Evolutionary conservation across 2,888 invertebrate genomes (phyloP), one percentile per base, ranked within the genome.

Genomic region (Pollenia angustigena): DNA sequence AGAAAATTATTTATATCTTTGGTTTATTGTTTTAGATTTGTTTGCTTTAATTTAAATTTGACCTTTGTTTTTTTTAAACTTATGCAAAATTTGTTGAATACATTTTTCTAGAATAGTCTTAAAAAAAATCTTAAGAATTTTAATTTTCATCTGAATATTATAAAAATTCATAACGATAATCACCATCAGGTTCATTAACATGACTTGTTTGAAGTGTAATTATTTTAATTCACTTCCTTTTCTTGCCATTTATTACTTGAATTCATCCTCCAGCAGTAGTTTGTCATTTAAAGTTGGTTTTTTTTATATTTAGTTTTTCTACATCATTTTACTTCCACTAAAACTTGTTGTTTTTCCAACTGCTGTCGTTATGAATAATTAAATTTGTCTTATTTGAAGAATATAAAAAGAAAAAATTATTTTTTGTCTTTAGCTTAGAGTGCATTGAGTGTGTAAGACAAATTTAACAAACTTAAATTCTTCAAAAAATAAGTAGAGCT

Each of bases 301-400:
- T 78, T 54, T 50, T 48, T 50, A 12, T 32, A 44, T 18, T 44
- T 68, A 11, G 52, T 64, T 64, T 72, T 44, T 68, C 58, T 56
- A 18, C 42, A 12, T 50, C 46, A 81, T 56, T 72, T 72, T 56
- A 42, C 52, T 62, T 14, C 48, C 23, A 69, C 60, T 40, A 58
- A 75, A 80, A 71, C 42, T 86, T 74, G 16, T 23, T 58, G 54
- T 71, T 64, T 14, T 66, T 66, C 16, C 42, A 54, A 23, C 50
- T 78, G 48, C 48, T 86, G 54, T 74, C 81, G 48, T 81, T 84
- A 87, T 87, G 87, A 87, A 84, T 87, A 87, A 87, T 87, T 84
- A 84, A 81, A 87, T 84, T 81, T 81, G 76, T 72, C 87, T 82
- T 81, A 75, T 74, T 87, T 69, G 32, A 32, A 6, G 6, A 32